Percentiles rank a stretch among this genome's conserved stretches.
phyloP scores from a whole-genome alignment of 2,113 vertebrate species.

The Psilopogon haemacephalus region DNA sequence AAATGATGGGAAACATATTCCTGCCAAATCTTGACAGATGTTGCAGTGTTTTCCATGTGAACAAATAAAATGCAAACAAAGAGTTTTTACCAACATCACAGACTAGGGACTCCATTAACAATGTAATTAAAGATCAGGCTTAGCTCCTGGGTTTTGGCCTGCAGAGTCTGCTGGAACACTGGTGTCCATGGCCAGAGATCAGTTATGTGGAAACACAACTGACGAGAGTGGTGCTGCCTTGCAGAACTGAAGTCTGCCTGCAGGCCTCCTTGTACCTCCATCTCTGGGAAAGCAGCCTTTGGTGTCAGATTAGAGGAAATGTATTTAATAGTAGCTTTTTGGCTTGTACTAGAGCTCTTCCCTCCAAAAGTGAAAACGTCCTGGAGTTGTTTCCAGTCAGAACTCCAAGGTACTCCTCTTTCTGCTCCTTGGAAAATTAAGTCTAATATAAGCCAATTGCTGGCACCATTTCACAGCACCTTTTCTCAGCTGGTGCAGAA shows the following conservation, averaged over 20 bases:
- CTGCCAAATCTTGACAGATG: background rate
- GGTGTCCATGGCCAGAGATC: fast-evolving
- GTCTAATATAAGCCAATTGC: background rate
- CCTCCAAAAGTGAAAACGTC: background rate
- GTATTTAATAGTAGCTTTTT: background rate
- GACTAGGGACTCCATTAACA: background rate
- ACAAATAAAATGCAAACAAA: background rate
- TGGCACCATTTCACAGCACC: background rate
- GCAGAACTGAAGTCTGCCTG: background rate
- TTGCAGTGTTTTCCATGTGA: background rate
- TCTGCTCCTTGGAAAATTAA: background rate
- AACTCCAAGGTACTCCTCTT: background rate
- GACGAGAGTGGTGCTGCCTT: background rate
- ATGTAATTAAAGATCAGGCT: background rate
- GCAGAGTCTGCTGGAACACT: background rate
- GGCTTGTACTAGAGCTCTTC: background rate
- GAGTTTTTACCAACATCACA: background rate
- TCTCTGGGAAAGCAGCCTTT: background rate
- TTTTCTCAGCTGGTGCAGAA: background rate
- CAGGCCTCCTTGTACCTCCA: background rate
- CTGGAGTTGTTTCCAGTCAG: background rate
- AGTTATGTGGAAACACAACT: background rate
- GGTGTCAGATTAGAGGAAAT: background rate
- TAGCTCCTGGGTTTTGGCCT: background rate
- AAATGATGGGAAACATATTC: background rate